Percentiles rank a stretch among this genome's conserved stretches.
These are phyloP conservation scores for Agelastica alni DNA, from an alignment of 2,888 invertebrate genomes.

Conservation along the genomic window DNA sequence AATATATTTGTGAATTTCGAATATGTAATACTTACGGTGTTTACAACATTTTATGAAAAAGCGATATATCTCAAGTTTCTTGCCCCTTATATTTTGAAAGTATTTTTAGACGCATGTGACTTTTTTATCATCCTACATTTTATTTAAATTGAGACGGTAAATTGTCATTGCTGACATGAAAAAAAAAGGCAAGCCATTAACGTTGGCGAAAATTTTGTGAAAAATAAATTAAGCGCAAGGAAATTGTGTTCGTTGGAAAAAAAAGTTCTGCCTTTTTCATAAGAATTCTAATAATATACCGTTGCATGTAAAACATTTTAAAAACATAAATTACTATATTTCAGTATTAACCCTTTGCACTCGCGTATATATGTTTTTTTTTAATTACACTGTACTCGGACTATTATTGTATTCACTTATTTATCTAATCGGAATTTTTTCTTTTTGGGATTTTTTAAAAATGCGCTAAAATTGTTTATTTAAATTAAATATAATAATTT, in stretches of 20 bases:
- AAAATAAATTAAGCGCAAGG: background rate
- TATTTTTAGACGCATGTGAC: background rate
- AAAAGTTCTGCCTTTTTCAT: too few species aligned
- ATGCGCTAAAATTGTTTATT: too few species aligned
- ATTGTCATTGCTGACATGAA: background rate
- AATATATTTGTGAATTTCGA: conserved; percentile 2
- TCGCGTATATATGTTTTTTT: too few species aligned
- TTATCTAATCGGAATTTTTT: too few species aligned
- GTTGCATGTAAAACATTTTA: too few species aligned
- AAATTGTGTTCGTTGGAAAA: background rate
- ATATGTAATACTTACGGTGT: conserved; percentile 4
- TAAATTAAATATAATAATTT: too few species aligned
- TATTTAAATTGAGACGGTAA: background rate
- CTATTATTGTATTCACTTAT: too few species aligned
- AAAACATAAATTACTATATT: too few species aligned
- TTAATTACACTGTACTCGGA: too few species aligned
- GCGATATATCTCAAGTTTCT: conserved; percentile 4
- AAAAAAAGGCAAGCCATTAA: background rate
- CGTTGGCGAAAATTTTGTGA: background rate
- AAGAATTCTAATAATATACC: too few species aligned
- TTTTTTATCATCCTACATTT: conserved; percentile 4
- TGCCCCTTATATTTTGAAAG: conserved; percentile 2
- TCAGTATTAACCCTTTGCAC: too few species aligned
- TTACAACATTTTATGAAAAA: conserved; percentile 5
- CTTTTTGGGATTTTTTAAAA: too few species aligned